Evolutionary conservation across 2,888 invertebrate genomes (phyloP).

Genomic region (Caenorhabditis panamensis): DNA sequence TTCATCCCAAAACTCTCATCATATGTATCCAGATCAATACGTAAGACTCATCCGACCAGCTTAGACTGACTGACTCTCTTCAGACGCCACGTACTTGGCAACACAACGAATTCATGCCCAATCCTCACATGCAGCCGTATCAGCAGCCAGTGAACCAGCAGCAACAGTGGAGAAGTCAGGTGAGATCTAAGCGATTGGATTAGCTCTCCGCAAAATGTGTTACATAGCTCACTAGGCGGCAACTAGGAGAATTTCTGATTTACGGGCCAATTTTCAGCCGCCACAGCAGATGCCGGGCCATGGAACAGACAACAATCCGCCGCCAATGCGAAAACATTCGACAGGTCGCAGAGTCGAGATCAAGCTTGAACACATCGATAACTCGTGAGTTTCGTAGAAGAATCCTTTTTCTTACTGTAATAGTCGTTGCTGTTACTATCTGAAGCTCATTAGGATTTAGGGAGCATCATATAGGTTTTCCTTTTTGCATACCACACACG

Average conservation of each 20-base stretch:
- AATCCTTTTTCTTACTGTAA: too few relatives aligned
- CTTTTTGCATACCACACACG: too few relatives aligned
- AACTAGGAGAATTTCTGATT: neutral
- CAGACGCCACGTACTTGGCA: slow-evolving; percentile 59
- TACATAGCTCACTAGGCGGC: neutral
- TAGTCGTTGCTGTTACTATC: too few relatives aligned
- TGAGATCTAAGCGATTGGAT: slow-evolving; percentile 15
- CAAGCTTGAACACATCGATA: slow-evolving; percentile 44
- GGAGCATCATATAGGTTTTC: neutral
- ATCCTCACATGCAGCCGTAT: slow-evolving; percentile 19
- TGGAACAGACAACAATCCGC: neutral
- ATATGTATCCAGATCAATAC: slow-evolving; percentile 64
- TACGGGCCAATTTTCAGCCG: slow-evolving; percentile 1
- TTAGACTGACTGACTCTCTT: neutral
- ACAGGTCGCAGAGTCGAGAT: slow-evolving; percentile 36
- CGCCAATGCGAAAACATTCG: slow-evolving; percentile 49
- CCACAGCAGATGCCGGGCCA: neutral
- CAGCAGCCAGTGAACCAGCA: slow-evolving; percentile 32
- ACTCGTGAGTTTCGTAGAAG: slow-evolving; percentile 43
- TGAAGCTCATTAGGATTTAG: too few relatives aligned
- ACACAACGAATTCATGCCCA: slow-evolving; percentile 52
- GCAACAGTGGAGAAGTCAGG: slow-evolving; percentile 39
- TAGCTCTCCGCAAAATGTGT: neutral
- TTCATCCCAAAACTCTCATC: slow-evolving; percentile 61
- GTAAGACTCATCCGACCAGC: slow-evolving; percentile 4